phyloP scores from a whole-genome alignment of 2,113 vertebrate genomes.

The Eurypyga helias region DNA sequence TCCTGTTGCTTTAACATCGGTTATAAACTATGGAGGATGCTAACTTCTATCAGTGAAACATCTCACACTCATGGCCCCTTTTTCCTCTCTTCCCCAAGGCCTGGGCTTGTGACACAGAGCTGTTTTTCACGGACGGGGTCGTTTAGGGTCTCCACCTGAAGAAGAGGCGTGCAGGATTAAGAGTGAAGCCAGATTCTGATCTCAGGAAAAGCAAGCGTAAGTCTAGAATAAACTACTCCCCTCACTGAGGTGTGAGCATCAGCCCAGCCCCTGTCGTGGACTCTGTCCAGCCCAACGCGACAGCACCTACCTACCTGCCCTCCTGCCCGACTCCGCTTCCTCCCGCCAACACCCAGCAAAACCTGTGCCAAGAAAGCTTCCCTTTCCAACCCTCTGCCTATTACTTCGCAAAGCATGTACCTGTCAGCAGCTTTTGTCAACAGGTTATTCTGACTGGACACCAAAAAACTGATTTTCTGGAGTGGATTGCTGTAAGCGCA shows the following conservation, averaged over 20 bases:
- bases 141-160: not conserved
- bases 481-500: not conserved
- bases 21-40: not conserved
- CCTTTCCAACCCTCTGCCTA: not conserved
- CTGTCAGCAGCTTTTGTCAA: not conserved
- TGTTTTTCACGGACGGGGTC: not conserved
- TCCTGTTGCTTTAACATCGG: not conserved
- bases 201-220: not conserved
- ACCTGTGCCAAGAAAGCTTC: not conserved
- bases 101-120: not conserved
- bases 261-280: accelerated
- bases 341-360: not conserved
- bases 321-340: not conserved
- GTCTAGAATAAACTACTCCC: not conserved
- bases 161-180: not conserved
- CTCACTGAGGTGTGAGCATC: not conserved
- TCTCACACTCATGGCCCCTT: not conserved
- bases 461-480: not conserved
- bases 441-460: not conserved
- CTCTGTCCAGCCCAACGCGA: not conserved
- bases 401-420: not conserved
- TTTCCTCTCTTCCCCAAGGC: not conserved
- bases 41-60: not conserved
- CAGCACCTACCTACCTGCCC: not conserved
- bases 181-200: not conserved